These are phyloP conservation scores for Notodonta dromedarius DNA, from an alignment of 2,888 invertebrate genomes.

Conservation along the genomic window DNA sequence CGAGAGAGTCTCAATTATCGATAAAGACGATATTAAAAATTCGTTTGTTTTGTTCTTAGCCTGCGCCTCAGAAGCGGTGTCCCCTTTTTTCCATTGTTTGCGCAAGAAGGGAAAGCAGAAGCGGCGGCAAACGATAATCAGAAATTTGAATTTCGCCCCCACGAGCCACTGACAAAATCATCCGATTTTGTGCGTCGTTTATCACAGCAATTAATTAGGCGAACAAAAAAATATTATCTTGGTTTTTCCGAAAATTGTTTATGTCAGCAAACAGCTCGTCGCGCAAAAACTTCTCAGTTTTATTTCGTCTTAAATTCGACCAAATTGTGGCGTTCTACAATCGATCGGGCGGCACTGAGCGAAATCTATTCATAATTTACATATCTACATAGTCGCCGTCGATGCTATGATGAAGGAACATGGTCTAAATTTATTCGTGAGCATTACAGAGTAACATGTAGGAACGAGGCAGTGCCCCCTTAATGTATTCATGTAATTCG, in stretches of 20 bases:
- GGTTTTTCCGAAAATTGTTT: constrained; percentile 56
- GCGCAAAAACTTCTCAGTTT: constrained; percentile 51
- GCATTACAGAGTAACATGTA: constrained; percentile 81
- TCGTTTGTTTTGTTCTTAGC: constrained; percentile 84
- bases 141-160: constrained; percentile 80
- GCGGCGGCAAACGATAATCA: constrained; percentile 78
- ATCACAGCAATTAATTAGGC: constrained; percentile 77
- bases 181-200: constrained; percentile 77
- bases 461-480: constrained; percentile 73
- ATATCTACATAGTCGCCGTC: constrained; percentile 71
- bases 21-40: constrained; percentile 84
- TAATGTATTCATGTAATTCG: constrained; percentile 85
- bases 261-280: constrained; percentile 57
- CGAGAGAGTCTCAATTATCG: constrained; percentile 83
- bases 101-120: constrained; percentile 73
- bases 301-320: constrained; percentile 37
- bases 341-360: constrained; percentile 49
- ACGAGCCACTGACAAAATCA: constrained; percentile 73
- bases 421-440: constrained; percentile 81
- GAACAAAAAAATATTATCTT: constrained; percentile 69
- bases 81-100: constrained; percentile 82
- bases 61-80: constrained; percentile 73
- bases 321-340: constrained; percentile 32
- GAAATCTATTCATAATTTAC: constrained; percentile 69
- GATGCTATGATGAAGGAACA: constrained; percentile 75